Percentiles rank a stretch among this genome's conserved stretches.
These are phyloP conservation scores for Telmatochromis brachygnathus DNA, from an alignment of 2,113 vertebrate species.

Conservation along the genomic window DNA sequence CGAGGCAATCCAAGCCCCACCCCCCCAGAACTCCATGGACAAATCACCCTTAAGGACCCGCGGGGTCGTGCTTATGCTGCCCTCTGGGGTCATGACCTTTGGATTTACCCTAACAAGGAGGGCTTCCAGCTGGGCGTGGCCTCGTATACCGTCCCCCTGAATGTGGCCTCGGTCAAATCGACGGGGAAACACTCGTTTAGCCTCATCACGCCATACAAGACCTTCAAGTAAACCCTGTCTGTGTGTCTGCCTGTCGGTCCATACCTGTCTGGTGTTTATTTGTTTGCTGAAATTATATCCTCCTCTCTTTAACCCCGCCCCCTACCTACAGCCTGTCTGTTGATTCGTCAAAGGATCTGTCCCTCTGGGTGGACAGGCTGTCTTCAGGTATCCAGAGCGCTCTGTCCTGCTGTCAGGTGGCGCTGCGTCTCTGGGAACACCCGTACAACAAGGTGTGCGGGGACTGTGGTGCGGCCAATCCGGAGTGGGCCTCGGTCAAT, in stretches of 20 bases:
- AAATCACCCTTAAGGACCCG: slow-evolving; percentile 56
- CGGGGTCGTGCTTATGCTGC: slow-evolving; percentile 60
- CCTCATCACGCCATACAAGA: slow-evolving; percentile 69
- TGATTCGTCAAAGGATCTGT: slow-evolving; percentile 61
- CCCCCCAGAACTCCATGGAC: slow-evolving; percentile 44
- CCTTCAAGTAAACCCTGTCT: slow-evolving; percentile 58
- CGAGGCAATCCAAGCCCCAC: slow-evolving; percentile 46
- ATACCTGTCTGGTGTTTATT: not conserved
- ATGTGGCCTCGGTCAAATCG: slow-evolving; percentile 54
- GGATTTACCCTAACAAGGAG: slow-evolving; percentile 72
- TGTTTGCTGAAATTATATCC: not conserved
- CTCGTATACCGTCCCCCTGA: slow-evolving; percentile 63
- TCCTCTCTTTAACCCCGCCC: not conserved
- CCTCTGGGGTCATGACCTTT: slow-evolving; percentile 60
- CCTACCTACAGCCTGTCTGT: slow-evolving; percentile 26
- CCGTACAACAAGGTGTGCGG: slow-evolving; percentile 69
- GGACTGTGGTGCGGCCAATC: slow-evolving; percentile 63
- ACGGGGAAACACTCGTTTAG: slow-evolving; percentile 59
- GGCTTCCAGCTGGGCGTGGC: slow-evolving; percentile 66
- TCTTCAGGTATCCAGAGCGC: slow-evolving; percentile 53
- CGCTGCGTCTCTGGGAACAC: slow-evolving; percentile 61
- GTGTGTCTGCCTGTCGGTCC: not conserved
- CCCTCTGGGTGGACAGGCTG: slow-evolving; percentile 56
- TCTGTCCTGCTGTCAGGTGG: slow-evolving; percentile 70
- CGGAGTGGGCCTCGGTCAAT: slow-evolving; percentile 76